Evolutionary conservation across 2,888 invertebrate genomes (phyloP), one percentile per base, ranked within the genome.

Genomic region (Neuroscelio doddi): DNA sequence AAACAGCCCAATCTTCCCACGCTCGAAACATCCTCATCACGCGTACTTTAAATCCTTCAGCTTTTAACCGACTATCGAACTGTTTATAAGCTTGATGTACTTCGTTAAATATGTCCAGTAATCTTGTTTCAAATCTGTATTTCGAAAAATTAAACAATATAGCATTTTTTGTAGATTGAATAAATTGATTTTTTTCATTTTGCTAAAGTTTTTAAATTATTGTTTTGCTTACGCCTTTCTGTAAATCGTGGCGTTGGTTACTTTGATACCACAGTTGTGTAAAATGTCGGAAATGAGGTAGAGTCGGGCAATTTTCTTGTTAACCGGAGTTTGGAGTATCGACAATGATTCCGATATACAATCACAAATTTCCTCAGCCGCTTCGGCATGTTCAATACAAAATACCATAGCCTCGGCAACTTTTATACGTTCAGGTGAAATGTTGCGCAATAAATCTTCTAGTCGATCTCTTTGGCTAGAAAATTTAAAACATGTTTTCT

Each of bases 1-100:
- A 99, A 63, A 99, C 91, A 10, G 95, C 92, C 92, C 96, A 96
- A 82, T 99, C 98, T 84, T 98, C 97, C 98, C 99, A 98, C 1
- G 97, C 96, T 78, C 95, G 91, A 82, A 98, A 90, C 74, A 95
- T 93, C 77, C 93, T 90, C 82, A 96, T 91, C 26, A 98, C 94
- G 39, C 97, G 87, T 57, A 93, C 91, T 80, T 97, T 95, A 85
- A 97, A 97, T 27, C 97, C 96, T 85, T 99, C 98, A n/a, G 96
- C 96, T 87, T 96, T 95, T 51, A 97, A 86, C 50, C 94, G 87
- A 68, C 93, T 93, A 73, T 94, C 94, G 72, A 96, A 90, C 30
- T 87, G 88, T 70, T 90, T 89, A 79, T 92, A 90, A 71, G 94
- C 88, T 80, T 90, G 86, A 82, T 90, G 92, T 71, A 96, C 81